These are phyloP conservation scores for Argyresthia albistria DNA, from an alignment of 2,888 invertebrate genomes.

Conservation along the genomic window DNA sequence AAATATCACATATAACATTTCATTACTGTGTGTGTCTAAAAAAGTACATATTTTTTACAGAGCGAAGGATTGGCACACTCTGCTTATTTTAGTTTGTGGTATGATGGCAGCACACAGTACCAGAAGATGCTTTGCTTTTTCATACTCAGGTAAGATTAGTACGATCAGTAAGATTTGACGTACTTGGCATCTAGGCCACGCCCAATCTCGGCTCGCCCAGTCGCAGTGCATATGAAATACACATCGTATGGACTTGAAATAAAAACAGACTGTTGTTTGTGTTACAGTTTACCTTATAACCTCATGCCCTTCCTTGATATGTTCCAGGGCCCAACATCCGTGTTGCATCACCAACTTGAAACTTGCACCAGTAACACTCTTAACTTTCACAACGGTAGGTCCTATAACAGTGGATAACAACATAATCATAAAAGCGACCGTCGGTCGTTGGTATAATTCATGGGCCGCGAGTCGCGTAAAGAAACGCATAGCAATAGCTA, in stretches of 20 bases:
- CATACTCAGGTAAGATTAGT: conserved; percentile 20
- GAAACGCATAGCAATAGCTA: too few species aligned
- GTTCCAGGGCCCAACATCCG: conserved; percentile 25
- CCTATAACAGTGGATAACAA: background rate
- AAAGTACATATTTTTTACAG: conserved; percentile 14
- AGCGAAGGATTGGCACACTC: conserved; percentile 20
- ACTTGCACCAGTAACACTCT: conserved; percentile 21
- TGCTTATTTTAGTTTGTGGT: conserved; percentile 23
- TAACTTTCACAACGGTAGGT: conserved; percentile 25
- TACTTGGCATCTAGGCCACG: too few species aligned
- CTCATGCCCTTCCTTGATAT: background rate
- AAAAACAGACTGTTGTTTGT: too few species aligned
- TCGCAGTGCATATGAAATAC: too few species aligned
- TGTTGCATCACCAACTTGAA: conserved; percentile 25
- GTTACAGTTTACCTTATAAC: too few species aligned
- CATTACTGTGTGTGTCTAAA: background rate
- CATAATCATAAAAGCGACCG: background rate
- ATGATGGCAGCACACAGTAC: conserved; percentile 13
- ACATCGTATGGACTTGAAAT: too few species aligned
- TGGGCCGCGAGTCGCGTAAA: too few species aligned
- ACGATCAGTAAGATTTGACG: background rate
- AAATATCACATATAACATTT: too few species aligned
- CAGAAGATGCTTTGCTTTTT: conserved; percentile 20
- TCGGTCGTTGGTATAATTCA: too few species aligned
- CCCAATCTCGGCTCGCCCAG: too few species aligned